Conservation (phyloP, 2,797 vertebrate genomes). For the Anabas testudineus region DNA sequence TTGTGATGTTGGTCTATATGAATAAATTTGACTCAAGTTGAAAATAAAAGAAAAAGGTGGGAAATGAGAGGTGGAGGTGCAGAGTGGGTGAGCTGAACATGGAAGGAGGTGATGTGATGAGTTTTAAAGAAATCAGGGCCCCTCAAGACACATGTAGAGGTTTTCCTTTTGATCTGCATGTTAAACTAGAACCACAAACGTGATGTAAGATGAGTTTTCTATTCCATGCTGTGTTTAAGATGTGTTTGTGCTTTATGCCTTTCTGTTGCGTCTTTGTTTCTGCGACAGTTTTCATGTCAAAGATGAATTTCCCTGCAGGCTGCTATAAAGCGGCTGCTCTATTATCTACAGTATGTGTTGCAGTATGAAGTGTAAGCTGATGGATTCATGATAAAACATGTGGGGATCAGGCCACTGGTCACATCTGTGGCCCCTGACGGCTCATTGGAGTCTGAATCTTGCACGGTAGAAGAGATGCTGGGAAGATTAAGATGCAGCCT, state of each 20-base stretch:
- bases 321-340: slow-evolving; percentile 52
- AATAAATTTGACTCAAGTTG: background rate
- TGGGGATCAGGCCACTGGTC: slow-evolving; percentile 52
- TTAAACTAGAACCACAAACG: slow-evolving; percentile 7
- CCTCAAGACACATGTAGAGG: background rate
- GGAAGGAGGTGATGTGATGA: background rate
- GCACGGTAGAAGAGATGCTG: slow-evolving; percentile 20
- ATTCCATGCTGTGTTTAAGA: slow-evolving; percentile 37
- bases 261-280: slow-evolving; percentile 34
- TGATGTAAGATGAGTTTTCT: slow-evolving; percentile 12
- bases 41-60: background rate
- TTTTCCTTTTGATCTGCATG: background rate
- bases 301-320: slow-evolving; percentile 62
- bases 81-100: background rate
- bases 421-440: slow-evolving; percentile 34
- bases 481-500: slow-evolving; percentile 57
- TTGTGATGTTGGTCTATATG: background rate
- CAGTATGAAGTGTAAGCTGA: slow-evolving; percentile 47
- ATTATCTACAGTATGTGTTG: slow-evolving; percentile 57
- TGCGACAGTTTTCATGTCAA: background rate
- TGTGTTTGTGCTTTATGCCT: slow-evolving; percentile 44
- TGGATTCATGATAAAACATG: slow-evolving; percentile 61
- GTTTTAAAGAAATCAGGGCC: background rate
- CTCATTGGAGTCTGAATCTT: slow-evolving; percentile 25
- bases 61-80: background rate